Evolutionary conservation across 2,113 vertebrate species (phyloP), one percentile per base, ranked within the genome.

Genomic region (Salvelinus sp.): DNA sequence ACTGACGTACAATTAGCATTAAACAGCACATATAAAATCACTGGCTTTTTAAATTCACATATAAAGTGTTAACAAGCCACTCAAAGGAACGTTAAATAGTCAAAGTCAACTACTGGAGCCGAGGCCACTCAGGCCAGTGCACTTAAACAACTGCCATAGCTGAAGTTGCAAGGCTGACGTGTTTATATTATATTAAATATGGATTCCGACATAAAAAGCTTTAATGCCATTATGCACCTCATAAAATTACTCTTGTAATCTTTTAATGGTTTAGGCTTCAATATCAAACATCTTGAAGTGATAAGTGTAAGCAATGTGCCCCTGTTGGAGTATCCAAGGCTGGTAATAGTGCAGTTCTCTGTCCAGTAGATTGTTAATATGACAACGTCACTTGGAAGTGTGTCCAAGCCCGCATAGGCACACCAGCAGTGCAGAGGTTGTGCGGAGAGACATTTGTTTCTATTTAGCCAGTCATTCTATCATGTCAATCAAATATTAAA

Each of bases 231-330:
- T 82, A 85, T 33, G 72, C 80, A 83, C 79, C 84, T 76, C 54
- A 23, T 86, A 82, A 88, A 88, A 12, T 83, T 1, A 54, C 30
- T 3, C 27, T 50, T 10, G 23, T 79, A 79, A 57, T 57, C 23
- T 6, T 75, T 77, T 75, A 73, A 60, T 25, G 20, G 79, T 78
- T 78, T 76, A 2, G 3, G 70, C 87, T 88, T 77, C 70, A 76
- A 79, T 70, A 80, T 79, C 67, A 70, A 48, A 84, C 77, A 83
- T 86, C 77, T 90, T 89, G 80, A 89, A 89, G 3, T 73, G 65
- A 88, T 57, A 57, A 12, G 38, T 44, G 38, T 44, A 44, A 10
- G 38, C 9, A 44, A 44, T 44, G 38, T 57, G 20, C 54, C 54
- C 54, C 4, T 44, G 38, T 12, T 44, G 38, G 38, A 12, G 38